Evolutionary conservation across 1,140 invertebrate genomes (phyloP).

Genomic region (Cydia splendana): DNA sequence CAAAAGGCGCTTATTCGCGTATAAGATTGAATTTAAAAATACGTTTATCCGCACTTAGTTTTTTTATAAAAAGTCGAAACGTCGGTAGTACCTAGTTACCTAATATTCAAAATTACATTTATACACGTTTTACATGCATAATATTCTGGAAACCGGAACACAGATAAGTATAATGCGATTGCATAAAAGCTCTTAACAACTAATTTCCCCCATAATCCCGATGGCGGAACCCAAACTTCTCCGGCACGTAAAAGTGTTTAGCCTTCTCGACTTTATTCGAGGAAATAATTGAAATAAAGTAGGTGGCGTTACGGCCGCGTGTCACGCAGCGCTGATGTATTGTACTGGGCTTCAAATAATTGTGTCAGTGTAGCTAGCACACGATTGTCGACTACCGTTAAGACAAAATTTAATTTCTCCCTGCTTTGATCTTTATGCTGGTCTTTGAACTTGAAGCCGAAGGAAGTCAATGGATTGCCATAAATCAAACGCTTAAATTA

Average conservation of each 20-base stretch:
- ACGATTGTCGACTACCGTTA: not conserved
- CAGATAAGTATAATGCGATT: not conserved
- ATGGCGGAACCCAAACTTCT: slow-evolving; percentile 18
- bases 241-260: slow-evolving; percentile 32
- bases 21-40: no score
- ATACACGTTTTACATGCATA: not conserved
- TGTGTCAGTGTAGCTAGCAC: not conserved
- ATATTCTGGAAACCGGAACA: not conserved
- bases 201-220: slow-evolving; percentile 8
- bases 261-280: slow-evolving; percentile 25
- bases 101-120: no score
- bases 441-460: no score
- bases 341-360: slow-evolving; percentile 18
- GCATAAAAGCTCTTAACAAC: slow-evolving; percentile 5
- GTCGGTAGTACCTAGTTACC: no score
- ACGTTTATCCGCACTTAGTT: no score
- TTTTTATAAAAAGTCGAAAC: no score
- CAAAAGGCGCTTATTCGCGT: no score
- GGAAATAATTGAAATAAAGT: slow-evolving; percentile 33
- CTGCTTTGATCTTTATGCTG: no score
- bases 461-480: no score
- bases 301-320: slow-evolving; percentile 25
- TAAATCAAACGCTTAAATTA: no score
- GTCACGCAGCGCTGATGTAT: slow-evolving; percentile 32
- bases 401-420: not conserved